Evolutionary conservation across 2,113 vertebrate genomes (phyloP).

Genomic region (Leptosomus discolor): DNA sequence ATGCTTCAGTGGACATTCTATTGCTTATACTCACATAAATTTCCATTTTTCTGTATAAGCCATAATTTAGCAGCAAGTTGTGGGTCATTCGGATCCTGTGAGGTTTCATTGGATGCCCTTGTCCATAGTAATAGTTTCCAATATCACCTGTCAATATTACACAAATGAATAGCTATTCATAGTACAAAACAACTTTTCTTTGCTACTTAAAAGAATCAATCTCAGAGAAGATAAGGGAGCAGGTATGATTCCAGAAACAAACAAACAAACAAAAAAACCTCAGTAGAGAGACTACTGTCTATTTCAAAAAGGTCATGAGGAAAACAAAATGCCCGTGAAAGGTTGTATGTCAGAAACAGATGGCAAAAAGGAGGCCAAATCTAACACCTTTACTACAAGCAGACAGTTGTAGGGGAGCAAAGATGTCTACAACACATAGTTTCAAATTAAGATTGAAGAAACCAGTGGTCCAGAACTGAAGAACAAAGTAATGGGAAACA

Average conservation of each 20-base stretch:
- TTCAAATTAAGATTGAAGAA: neutral
- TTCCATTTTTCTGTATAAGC: conserved; percentile 87
- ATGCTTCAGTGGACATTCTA: neutral
- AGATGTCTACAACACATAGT: neutral
- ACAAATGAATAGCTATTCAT: neutral
- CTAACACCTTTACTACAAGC: neutral
- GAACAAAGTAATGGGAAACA: neutral
- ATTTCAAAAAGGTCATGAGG: neutral
- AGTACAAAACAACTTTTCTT: neutral
- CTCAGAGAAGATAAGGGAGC: neutral
- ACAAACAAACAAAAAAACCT: neutral
- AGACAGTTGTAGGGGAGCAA: neutral
- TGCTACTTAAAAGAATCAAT: neutral
- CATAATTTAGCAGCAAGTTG: conserved; percentile 85
- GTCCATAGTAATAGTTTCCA: conserved; percentile 86
- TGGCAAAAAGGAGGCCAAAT: neutral
- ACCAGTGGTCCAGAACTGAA: neutral
- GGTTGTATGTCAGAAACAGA: neutral
- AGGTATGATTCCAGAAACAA: neutral
- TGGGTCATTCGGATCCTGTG: conserved; percentile 86
- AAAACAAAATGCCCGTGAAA: neutral
- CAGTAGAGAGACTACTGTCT: neutral
- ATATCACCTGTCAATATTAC: conserved; percentile 78
- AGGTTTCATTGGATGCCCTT: conserved; percentile 86
- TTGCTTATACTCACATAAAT: conserved; percentile 80